Evolutionary conservation across 2,888 invertebrate genomes (phyloP), one percentile per base, ranked within the genome.

Genomic region (Zele albiditarsus): DNA sequence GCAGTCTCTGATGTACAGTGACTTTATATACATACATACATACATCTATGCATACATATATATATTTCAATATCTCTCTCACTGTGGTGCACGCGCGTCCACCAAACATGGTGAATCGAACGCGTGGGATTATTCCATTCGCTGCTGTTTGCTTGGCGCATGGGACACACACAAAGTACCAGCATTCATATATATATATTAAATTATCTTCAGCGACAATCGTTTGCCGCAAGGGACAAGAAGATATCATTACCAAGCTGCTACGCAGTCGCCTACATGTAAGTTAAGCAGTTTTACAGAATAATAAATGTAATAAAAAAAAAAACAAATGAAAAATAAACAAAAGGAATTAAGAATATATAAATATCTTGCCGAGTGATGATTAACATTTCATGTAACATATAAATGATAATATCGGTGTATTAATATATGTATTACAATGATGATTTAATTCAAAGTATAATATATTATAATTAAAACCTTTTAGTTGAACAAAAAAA

Each of bases 31-130:
- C 5, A 46, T 46, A 46, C n/a, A n/a, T 42, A 42, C 14, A 42
- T 14, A 42, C 14, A 42, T 42, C 3, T 42, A 42, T 14, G 8
- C 14, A 68, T 28, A 68, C 53, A 49, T 68, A 62, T 31, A 62
- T 62, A 31, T 62, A 62, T 57, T 27, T 57, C 28, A 14, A 28
- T 49, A 31, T 71, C 42, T 28, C 62, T 69, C 58, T 70, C n/a
- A n/a, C 23, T 33, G 38, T 38, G 16, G 49, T 67, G 75, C 74
- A 70, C 75, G 73, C 76, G 79, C 76, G 71, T 75, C 74, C n/a
- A 72, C 79, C 77, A 77, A 79, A 79, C 72, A 79, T 76, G 79
- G 77, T 73, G 74, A 76, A 79, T 77, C 76, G 60, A 57, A 75
- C 73, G 76, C 67, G 67, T 77, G 66, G 76, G 79, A 79, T 79